phyloP scores from a whole-genome alignment of 2,113 vertebrate genomes.

The Myanophis thanlyinensis region DNA sequence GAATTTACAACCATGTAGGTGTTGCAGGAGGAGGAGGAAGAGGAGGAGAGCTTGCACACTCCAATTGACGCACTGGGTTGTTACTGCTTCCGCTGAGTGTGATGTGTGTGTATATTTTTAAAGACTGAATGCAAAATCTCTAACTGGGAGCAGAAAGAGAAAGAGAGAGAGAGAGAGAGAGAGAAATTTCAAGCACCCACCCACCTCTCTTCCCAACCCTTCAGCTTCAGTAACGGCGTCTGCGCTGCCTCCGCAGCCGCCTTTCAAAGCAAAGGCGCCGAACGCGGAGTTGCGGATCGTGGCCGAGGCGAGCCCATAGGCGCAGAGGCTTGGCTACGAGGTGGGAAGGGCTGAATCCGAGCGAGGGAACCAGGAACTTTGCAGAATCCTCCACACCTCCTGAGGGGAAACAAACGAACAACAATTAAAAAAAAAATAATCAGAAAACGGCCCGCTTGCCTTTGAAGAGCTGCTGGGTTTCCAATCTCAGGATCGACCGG shows the following conservation, averaged over 20 bases:
- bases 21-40: background rate
- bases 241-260: background rate
- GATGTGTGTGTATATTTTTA: background rate
- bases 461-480: background rate
- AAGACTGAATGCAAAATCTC: background rate
- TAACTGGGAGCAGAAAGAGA: background rate
- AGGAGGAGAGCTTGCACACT: background rate
- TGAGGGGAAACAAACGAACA: background rate
- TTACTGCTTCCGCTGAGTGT: background rate
- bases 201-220: background rate
- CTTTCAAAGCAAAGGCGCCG: background rate
- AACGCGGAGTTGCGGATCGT: background rate
- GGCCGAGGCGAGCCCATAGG: background rate
- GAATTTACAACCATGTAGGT: background rate
- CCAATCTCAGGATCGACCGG: background rate
- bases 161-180: background rate
- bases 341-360: background rate
- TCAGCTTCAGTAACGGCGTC: constrained; percentile 11
- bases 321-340: background rate
- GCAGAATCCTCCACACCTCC: background rate
- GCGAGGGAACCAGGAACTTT: background rate
- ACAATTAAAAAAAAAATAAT: too few relatives aligned
- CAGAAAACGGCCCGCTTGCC: background rate
- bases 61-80: background rate
- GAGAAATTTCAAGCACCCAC: background rate